Percentiles rank a stretch among this genome's conserved stretches.
Conservation (phyloP, 2,113 vertebrate genomes). For the Rhinoderma darwinii region DNA sequence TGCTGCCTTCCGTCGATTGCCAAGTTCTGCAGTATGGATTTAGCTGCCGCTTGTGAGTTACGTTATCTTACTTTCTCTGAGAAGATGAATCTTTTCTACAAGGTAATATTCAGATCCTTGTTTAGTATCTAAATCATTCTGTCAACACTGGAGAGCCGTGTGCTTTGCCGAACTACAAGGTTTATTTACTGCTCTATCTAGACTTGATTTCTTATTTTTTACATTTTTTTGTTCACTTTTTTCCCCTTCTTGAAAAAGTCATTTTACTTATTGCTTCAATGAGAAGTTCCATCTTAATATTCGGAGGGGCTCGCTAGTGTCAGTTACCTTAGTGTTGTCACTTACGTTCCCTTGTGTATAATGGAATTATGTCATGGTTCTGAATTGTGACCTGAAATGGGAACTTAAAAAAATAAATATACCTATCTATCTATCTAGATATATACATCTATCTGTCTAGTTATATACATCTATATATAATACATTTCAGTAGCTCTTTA, state of each 20-base stretch:
- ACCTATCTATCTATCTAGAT: no score
- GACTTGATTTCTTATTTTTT: background rate
- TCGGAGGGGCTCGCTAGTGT: background rate
- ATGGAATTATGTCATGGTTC: background rate
- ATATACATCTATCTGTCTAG: no score
- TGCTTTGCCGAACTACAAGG: background rate
- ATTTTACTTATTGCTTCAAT: background rate
- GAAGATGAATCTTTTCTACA: background rate
- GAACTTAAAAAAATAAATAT: no score
- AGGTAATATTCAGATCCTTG: background rate
- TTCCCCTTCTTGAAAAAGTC: background rate
- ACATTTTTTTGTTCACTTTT: background rate
- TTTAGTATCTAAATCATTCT: background rate
- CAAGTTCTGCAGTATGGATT: constrained; percentile 33
- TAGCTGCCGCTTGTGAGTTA: constrained; percentile 24
- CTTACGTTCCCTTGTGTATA: background rate
- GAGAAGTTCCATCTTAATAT: background rate
- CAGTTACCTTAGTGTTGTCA: background rate
- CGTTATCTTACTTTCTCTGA: constrained; percentile 12
- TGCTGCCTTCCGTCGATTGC: background rate
- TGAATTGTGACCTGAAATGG: background rate
- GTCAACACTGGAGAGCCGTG: background rate
- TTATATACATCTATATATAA: no score
- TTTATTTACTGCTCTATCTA: background rate
- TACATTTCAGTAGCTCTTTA: no score